Conservation (phyloP, 2,113 vertebrate species). For the Numenius arquata region DNA sequence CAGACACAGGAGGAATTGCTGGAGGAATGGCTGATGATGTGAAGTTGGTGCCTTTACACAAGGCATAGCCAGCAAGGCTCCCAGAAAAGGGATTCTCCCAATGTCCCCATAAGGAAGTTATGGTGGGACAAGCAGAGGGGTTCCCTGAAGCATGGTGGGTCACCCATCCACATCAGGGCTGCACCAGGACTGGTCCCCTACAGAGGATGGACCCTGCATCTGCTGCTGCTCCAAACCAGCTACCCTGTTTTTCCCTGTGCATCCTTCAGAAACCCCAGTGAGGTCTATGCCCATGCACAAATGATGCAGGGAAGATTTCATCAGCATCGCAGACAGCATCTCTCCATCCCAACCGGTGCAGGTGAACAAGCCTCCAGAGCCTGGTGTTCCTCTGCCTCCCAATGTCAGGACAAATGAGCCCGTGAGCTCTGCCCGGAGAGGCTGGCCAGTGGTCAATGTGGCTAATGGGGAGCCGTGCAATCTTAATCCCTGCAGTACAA, state of each 20-base stretch:
- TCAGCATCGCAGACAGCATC: neutral
- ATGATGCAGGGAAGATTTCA: neutral
- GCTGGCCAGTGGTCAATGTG: neutral
- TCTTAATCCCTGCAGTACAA: neutral
- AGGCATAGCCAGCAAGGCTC: neutral
- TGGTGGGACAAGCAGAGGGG: neutral
- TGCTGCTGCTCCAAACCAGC: neutral
- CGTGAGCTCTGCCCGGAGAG: neutral
- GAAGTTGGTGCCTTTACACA: too few species aligned
- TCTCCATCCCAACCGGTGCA: neutral
- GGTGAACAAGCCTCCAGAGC: neutral
- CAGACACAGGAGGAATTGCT: too few species aligned
- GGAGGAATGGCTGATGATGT: neutral
- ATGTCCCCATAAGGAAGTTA: rapidly evolving
- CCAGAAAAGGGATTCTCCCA: rapidly evolving
- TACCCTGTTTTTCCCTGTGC: rapidly evolving
- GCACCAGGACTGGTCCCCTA: too few species aligned
- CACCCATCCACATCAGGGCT: too few species aligned
- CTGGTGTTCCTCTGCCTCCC: neutral
- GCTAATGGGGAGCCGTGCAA: neutral
- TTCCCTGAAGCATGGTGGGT: neutral
- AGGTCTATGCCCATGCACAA: neutral
- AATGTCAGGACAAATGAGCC: neutral
- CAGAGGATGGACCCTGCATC: neutral
- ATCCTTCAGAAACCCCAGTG: neutral